Evolutionary conservation across 1,140 invertebrate species (phyloP).

Genomic region (Nasonia giraulti): DNA sequence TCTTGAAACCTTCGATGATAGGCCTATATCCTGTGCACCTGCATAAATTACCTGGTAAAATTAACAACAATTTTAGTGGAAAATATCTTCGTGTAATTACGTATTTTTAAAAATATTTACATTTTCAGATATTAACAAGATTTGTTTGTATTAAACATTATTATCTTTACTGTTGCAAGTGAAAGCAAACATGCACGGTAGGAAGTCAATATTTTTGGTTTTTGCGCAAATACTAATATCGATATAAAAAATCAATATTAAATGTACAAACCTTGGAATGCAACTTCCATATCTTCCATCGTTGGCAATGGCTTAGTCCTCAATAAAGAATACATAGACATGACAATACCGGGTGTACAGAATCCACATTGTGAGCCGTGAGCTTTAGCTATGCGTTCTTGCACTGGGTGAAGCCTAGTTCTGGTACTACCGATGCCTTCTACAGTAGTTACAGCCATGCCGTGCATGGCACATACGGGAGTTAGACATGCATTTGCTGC

Average conservation of each 20-base stretch:
- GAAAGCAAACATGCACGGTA: too few species aligned
- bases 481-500: conserved; percentile 92
- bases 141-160: neutral
- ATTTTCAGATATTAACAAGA: neutral
- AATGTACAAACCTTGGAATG: conserved; percentile 81
- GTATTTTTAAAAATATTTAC: neutral
- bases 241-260: neutral
- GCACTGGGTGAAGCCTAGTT: conserved; percentile 85
- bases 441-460: conserved; percentile 89
- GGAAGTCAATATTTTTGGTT: too few species aligned
- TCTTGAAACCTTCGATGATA: conserved; percentile 91
- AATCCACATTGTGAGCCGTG: conserved; percentile 95
- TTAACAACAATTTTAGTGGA: neutral
- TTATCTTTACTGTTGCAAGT: neutral
- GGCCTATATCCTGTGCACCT: conserved; percentile 93
- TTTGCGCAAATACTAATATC: too few species aligned
- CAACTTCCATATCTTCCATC: conserved; percentile 85
- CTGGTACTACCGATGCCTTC: conserved; percentile 88
- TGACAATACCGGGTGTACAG: conserved; percentile 93
- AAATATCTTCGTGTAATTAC: too few species aligned
- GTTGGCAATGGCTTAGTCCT: conserved; percentile 79
- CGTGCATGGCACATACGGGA: conserved; percentile 89
- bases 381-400: conserved; percentile 89
- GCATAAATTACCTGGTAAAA: conserved; percentile 84
- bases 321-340: conserved; percentile 93